Conservation (phyloP, 2,888 invertebrate species). For the Polyommatus iphigenia region DNA sequence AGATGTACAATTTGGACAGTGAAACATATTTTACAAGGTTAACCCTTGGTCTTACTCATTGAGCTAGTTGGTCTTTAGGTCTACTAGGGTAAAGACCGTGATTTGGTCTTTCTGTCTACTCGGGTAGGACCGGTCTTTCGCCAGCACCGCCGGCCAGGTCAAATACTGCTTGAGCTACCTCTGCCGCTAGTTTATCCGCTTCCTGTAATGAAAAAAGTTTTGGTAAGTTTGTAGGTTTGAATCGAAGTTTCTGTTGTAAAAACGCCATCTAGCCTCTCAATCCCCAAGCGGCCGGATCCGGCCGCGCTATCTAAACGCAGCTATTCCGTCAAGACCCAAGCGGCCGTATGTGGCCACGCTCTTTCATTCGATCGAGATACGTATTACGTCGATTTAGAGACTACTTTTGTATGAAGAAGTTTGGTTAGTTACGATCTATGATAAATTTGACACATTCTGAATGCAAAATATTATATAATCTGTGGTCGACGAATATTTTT, state of each 20-base stretch:
- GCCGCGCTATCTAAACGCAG: too few relatives aligned
- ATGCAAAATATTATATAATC: too few relatives aligned
- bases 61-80: neutral
- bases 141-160: slow-evolving; percentile 91
- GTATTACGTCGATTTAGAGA: too few relatives aligned
- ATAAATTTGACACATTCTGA: too few relatives aligned
- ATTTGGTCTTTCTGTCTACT: slow-evolving; percentile 40
- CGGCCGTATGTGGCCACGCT: too few relatives aligned
- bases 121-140: slow-evolving; percentile 73
- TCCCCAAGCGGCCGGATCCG: too few relatives aligned
- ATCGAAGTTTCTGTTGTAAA: neutral
- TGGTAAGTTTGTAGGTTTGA: neutral
- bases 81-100: neutral
- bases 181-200: slow-evolving; percentile 85
- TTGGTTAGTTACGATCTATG: too few relatives aligned
- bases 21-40: neutral
- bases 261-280: too few relatives aligned
- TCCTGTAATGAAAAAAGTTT: slow-evolving; percentile 58
- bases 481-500: too few relatives aligned
- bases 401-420: too few relatives aligned
- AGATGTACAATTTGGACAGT: slow-evolving; percentile 1
- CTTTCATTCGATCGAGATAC: too few relatives aligned
- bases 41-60: slow-evolving; percentile 12
- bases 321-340: too few relatives aligned
- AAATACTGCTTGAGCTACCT: slow-evolving; percentile 88